Evolutionary conservation across 1,140 invertebrate genomes (phyloP), one percentile per base, ranked within the genome.

Genomic region (Callitettix versicolor): DNA sequence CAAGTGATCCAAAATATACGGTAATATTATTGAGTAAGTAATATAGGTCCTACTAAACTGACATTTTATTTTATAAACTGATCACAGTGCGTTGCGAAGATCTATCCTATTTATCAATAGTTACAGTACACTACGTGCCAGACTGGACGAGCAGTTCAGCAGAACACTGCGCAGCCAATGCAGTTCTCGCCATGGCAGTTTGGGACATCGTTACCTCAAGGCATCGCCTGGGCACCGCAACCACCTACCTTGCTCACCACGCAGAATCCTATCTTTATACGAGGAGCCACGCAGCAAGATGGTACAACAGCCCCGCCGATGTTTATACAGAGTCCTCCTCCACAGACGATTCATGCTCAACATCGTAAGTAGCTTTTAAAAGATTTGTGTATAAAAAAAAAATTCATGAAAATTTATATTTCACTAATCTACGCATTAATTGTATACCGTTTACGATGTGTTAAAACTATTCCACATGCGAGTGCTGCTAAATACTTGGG

Each of bases 321-420:
- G 84, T 90, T 88, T 61, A 90, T 93, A 60, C 88, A 90, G 64
- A 86, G 82, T 65, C 82, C 86, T 11, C 85, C 86, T 58, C 75
- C 76, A 18, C 65, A 71, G 0, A 67, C 63, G 3, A 61, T 77
- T 17, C 73, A 78, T 53, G 71, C 77, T 14, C 79, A 81, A 56
- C 80, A 80, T 70, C 73, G 79, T 79, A 63, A 72, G 71, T 71
- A 38, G 24, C 61, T 38, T 6, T 42, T n/a, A 36, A 36, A n/a
- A n/a, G n/a, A n/a, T n/a, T n/a, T n/a, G n/a, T n/a, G n/a, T n/a
- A n/a, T n/a, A n/a, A n/a, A n/a, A n/a, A n/a, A n/a, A n/a, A n/a
- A n/a, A n/a, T n/a, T n/a, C n/a, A n/a, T n/a, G n/a, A n/a, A n/a
- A n/a, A n/a, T n/a, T n/a, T n/a, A n/a, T n/a, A n/a, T n/a, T n/a